Conservation (phyloP, 1,140 invertebrate species). For the Periplaneta americana region DNA sequence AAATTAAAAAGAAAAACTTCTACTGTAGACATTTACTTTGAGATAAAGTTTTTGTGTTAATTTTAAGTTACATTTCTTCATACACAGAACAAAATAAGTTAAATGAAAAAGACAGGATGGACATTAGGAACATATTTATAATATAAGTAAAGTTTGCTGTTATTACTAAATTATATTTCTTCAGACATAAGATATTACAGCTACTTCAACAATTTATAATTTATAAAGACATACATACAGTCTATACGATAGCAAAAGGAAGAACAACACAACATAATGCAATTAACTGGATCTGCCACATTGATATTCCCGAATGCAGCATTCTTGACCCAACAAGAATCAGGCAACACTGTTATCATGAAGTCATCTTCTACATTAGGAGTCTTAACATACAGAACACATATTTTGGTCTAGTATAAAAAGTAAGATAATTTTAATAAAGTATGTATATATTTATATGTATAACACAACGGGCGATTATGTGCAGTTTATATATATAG, state of each 20-base stretch:
- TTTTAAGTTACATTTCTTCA: no score
- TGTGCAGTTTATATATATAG: no score
- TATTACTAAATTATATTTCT: background rate
- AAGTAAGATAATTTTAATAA: background rate
- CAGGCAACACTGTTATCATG: background rate
- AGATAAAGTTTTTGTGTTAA: no score
- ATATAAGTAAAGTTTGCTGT: background rate
- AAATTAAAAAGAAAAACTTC: no score
- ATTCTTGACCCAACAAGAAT: no score
- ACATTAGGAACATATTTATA: no score
- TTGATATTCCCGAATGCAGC: background rate
- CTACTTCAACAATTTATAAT: background rate
- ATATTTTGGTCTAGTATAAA: background rate
- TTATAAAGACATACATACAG: background rate
- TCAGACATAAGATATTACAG: background rate
- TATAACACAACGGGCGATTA: no score
- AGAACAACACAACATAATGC: no score
- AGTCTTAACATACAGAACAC: background rate
- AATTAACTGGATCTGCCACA: background rate
- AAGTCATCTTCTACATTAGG: background rate
- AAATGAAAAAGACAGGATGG: no score
- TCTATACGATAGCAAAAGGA: background rate
- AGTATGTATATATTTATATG: no score
- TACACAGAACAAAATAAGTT: no score
- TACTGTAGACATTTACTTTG: no score